These are phyloP conservation scores for Patiria pectinifera DNA, from an alignment of 53 echinoderm and acorn worm genomes.

Conservation along the genomic window DNA sequence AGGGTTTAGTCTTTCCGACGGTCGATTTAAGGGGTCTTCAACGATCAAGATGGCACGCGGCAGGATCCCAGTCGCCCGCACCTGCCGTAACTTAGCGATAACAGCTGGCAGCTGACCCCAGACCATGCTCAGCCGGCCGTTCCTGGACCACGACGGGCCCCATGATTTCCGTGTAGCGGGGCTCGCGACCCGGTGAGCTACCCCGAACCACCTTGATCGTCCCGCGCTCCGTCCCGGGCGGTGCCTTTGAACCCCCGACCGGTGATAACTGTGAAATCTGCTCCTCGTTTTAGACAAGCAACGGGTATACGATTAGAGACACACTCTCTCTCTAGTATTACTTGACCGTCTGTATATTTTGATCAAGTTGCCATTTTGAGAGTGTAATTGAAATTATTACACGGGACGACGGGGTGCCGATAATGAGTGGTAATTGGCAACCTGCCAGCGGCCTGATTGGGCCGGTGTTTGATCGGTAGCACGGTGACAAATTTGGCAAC, in stretches of 20 bases:
- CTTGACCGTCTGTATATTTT: neutral
- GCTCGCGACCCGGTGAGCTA: neutral
- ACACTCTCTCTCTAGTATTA: neutral
- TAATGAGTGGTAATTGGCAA: constrained; percentile 52
- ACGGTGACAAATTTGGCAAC: constrained; percentile 52
- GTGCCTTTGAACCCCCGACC: constrained; percentile 24
- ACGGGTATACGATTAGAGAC: neutral
- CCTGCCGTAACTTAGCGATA: constrained; percentile 39
- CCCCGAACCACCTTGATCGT: constrained; percentile 8
- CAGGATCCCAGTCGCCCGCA: constrained; percentile 38
- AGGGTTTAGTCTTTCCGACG: neutral
- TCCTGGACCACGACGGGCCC: neutral
- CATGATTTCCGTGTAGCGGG: constrained; percentile 3
- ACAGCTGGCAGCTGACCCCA: constrained; percentile 26
- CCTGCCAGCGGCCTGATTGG: constrained; percentile 32
- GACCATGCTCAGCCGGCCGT: neutral
- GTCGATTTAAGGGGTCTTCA: neutral
- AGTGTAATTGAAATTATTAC: constrained; percentile 56
- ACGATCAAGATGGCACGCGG: constrained; percentile 24
- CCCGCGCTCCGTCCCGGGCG: constrained; percentile 36
- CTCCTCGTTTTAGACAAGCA: constrained; percentile 31
- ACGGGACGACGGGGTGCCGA: constrained; percentile 35
- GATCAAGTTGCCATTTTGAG: neutral
- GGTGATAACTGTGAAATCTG: constrained; percentile 39
- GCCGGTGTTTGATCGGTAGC: constrained; percentile 42